Base-by-base conservation (phyloP, 2,113 vertebrate species). In the Hippocampus abdominalis region DNA sequence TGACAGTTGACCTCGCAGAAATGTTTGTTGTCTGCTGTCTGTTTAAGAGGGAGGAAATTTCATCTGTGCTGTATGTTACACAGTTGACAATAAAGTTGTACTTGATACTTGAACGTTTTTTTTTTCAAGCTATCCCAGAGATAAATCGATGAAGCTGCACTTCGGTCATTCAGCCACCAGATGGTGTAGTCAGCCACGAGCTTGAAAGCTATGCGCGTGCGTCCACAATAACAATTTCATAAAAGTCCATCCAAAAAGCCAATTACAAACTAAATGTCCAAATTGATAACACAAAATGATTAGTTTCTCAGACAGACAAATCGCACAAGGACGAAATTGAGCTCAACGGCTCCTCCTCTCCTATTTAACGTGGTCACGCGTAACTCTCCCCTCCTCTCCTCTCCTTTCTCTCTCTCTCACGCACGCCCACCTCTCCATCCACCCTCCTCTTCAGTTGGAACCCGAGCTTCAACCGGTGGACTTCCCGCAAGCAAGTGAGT, bases 301-400 rank as follows among this genome's bases (percentile, higher is more conserved):
- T 2, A 63, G 66, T 66, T 8, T 15, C 1, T 9, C 8, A 51
- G 48, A 23, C 18, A 40, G 64, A 63, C 32, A 32, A 68, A 53
- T 3, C 39, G 0, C 20, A 12, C 21, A 20, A 39, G 40, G 36
- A 62, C 40, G 13, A 32, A 69, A 71, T 64, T 68, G 12, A 73
- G 70, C 4, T 56, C 1, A 27, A 27, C 3, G 20, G 21, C 32
- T 46, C 32, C n/a, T 11, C 12, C 61, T 68, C 48, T 51, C 32
- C 32, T 63, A 13, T 66, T 10, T 42, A 39, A 48, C 79, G 64
- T 68, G 68, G 60, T 77, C 69, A 78, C 75, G 80, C 80, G 62
- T 79, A 84, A 82, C 73, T 83, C 80, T 62, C 75, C 65, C 76
- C 74, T 81, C 71, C 78, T 76, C 74, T 81, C 71, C 78, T 76